These are phyloP conservation scores for Carollia perspicillata DNA, from an alignment of 2,113 vertebrate species.

Conservation along the genomic window DNA sequence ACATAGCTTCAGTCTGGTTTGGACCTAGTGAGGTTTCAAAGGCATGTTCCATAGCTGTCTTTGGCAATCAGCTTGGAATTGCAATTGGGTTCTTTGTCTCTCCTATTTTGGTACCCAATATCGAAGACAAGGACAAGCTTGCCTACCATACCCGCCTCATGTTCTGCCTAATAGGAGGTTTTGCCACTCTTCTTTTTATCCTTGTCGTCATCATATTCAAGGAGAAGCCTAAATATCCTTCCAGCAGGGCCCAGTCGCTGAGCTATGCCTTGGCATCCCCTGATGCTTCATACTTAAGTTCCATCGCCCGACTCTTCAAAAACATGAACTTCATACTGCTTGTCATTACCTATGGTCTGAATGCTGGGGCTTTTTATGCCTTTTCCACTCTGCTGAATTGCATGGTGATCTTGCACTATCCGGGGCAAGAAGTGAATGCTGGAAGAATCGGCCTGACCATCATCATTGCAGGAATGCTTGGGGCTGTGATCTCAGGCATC, in stretches of 20 bases:
- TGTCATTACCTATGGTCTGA: slow-evolving; percentile 89
- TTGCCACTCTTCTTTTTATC: slow-evolving; percentile 91
- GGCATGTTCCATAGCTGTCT: slow-evolving; percentile 93
- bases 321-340: slow-evolving; percentile 92
- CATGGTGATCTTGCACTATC: slow-evolving; percentile 91
- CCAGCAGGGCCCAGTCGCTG: slow-evolving; percentile 88
- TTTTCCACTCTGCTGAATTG: slow-evolving; percentile 93
- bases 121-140: slow-evolving; percentile 86
- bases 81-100: slow-evolving; percentile 94
- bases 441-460: slow-evolving; percentile 97
- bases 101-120: slow-evolving; percentile 92
- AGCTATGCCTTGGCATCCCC: slow-evolving; percentile 76
- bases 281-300: slow-evolving; percentile 87
- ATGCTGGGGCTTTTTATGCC: not conserved
- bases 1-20: slow-evolving; percentile 94
- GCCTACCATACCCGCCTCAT: slow-evolving; percentile 91
- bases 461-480: slow-evolving; percentile 90
- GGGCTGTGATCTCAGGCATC: slow-evolving; percentile 92
- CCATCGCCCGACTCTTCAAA: slow-evolving; percentile 86
- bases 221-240: slow-evolving; percentile 89
- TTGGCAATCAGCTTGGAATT: slow-evolving; percentile 95
- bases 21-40: slow-evolving; percentile 92
- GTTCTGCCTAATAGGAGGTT: slow-evolving; percentile 93
- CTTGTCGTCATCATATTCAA: slow-evolving; percentile 92
- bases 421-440: slow-evolving; percentile 94